These are phyloP conservation scores for Orestias chungarensis DNA, from an alignment of 2,797 vertebrate species.

Conservation along the genomic window DNA sequence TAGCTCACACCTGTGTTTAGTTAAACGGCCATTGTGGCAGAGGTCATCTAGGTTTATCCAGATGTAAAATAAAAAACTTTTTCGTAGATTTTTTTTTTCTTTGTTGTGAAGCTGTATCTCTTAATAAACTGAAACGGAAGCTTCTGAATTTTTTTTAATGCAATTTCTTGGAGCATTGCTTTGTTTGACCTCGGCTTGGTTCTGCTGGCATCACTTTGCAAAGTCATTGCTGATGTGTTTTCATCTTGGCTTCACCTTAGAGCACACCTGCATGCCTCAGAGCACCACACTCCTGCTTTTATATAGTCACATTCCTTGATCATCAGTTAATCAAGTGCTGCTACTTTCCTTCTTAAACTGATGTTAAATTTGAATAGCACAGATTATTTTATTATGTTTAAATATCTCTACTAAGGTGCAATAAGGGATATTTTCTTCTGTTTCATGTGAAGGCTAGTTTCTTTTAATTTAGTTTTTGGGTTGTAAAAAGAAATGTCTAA, in stretches of 20 bases:
- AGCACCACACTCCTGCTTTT: neutral
- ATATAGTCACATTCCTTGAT: neutral
- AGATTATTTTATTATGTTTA: no score
- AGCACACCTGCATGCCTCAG: neutral
- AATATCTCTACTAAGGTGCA: neutral
- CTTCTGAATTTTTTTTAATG: neutral
- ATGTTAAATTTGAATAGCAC: no score
- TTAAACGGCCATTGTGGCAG: no score
- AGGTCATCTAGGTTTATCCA: no score
- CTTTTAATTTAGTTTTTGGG: neutral
- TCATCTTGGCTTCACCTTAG: neutral
- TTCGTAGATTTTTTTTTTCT: neutral
- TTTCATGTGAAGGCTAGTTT: neutral
- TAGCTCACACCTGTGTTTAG: no score
- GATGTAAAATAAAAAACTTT: no score
- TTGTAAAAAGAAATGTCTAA: neutral
- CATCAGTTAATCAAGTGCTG: neutral
- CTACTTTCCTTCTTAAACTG: neutral
- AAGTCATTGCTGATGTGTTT: neutral
- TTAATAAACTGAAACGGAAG: neutral
- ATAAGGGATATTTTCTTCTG: neutral
- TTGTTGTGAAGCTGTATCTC: neutral
- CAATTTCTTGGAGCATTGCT: neutral
- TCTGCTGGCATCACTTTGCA: neutral
- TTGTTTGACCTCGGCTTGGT: neutral